Conservation (phyloP, 2,888 invertebrate species). For the Epinotia demarniana region DNA sequence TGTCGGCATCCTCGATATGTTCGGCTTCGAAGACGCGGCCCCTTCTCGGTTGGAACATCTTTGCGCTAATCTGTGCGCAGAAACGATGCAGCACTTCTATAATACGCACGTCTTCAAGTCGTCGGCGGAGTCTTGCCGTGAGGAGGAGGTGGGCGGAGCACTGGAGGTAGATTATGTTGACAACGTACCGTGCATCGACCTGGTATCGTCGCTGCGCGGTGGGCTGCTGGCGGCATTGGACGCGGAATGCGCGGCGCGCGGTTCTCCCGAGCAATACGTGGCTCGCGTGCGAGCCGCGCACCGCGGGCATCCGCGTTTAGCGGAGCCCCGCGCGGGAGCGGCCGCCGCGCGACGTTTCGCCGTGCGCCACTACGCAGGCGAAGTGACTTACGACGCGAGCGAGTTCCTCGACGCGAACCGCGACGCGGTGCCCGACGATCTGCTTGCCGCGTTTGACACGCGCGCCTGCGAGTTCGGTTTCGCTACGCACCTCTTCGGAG, state of each 20-base stretch:
- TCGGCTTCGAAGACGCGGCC: constrained; percentile 97
- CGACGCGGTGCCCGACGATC: constrained; percentile 95
- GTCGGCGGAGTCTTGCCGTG: constrained; percentile 95
- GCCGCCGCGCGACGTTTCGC: constrained; percentile 89
- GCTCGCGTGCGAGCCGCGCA: constrained; percentile 69
- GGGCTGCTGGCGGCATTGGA: constrained; percentile 96
- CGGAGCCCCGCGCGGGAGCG: constrained; percentile 90
- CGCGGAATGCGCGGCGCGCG: constrained; percentile 95
- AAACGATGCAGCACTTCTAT: constrained; percentile 99
- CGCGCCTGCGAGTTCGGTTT: constrained; percentile 98
- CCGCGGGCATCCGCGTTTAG: constrained; percentile 92
- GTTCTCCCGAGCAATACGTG: constrained; percentile 84
- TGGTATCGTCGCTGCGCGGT: constrained; percentile 96
- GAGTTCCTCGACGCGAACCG: constrained; percentile 96
- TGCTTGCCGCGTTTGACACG: constrained; percentile 96
- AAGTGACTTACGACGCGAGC: constrained; percentile 94
- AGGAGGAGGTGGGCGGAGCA: constrained; percentile 93
- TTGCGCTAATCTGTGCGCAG: constrained; percentile 97
- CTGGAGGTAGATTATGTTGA: constrained; percentile 97
- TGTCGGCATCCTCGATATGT: constrained; percentile 98
- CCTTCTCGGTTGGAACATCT: constrained; percentile 96
- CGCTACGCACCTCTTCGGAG: constrained; percentile 97
- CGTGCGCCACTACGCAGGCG: constrained; percentile 92
- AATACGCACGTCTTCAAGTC: constrained; percentile 98
- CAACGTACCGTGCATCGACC: constrained; percentile 97